Evolutionary conservation across 2,888 invertebrate genomes (phyloP).

Genomic region (Ditylenchus weischeri): DNA sequence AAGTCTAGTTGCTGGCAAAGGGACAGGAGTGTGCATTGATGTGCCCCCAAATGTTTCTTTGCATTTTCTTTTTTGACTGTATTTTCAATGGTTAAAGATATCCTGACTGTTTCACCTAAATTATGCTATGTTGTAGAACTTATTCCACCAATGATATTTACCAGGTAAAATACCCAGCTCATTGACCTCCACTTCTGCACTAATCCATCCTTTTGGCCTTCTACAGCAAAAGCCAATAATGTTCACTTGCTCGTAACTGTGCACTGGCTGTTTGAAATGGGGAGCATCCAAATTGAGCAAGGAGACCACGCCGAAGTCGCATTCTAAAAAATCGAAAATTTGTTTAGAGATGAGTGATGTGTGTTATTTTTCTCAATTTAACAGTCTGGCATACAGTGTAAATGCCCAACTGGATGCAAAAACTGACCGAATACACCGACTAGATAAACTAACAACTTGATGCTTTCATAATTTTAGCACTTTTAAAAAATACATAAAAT

Average conservation of each 20-base stretch:
- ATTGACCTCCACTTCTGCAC: conserved; percentile 35
- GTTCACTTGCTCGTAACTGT: conserved; percentile 45
- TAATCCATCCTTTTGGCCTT: conserved; percentile 26
- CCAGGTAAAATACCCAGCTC: conserved; percentile 51
- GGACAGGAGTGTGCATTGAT: conserved; percentile 49
- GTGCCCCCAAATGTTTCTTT: conserved; percentile 41
- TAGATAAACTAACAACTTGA: too few species aligned
- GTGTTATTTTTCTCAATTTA: too few species aligned
- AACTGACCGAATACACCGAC: too few species aligned
- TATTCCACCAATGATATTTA: background rate
- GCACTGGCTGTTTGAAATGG: conserved; percentile 44
- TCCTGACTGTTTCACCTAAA: conserved; percentile 36
- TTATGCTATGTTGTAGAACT: background rate
- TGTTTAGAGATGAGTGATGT: background rate
- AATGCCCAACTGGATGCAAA: too few species aligned
- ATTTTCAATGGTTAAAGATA: conserved; percentile 42
- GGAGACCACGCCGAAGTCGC: conserved; percentile 47
- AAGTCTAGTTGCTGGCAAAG: conserved; percentile 54
- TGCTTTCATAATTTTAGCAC: too few species aligned
- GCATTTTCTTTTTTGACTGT: conserved; percentile 38
- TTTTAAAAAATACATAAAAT: too few species aligned
- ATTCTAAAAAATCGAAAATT: conserved; percentile 38
- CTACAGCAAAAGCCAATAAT: conserved; percentile 33
- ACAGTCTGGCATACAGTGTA: too few species aligned
- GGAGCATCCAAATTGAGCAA: conserved; percentile 54